Evolutionary conservation across 2,888 invertebrate species (phyloP).

Genomic region (Trichacis sp.): DNA sequence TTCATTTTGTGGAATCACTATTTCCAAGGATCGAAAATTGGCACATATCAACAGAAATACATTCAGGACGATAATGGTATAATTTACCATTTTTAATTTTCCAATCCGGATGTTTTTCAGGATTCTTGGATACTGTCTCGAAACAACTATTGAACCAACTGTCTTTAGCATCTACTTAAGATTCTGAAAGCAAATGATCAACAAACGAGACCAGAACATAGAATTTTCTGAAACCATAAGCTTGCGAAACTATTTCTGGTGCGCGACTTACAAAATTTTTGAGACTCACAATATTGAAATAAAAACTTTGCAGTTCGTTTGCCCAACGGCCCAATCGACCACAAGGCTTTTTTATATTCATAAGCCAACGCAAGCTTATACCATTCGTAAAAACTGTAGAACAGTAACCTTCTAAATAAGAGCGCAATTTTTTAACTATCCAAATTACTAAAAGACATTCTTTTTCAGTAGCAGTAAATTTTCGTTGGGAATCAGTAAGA

Average conservation of each 20-base stretch:
- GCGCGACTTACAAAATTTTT: no score
- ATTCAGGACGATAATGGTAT: background rate
- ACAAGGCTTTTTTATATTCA: no score
- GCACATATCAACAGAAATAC: slow-evolving; percentile 1
- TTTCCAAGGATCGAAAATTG: slow-evolving; percentile 14
- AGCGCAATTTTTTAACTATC: slow-evolving; percentile 28
- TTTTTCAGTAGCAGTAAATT: slow-evolving; percentile 32
- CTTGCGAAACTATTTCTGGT: no score
- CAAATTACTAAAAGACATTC: slow-evolving; percentile 42
- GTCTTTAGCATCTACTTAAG: background rate
- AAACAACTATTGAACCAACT: slow-evolving; percentile 6
- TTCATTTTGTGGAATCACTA: slow-evolving; percentile 1
- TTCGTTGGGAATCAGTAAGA: slow-evolving; percentile 19
- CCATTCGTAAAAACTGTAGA: slow-evolving; percentile 44
- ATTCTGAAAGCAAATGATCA: no score
- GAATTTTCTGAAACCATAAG: slow-evolving; percentile 5
- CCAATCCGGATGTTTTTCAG: slow-evolving; percentile 9
- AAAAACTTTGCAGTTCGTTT: slow-evolving; percentile 15
- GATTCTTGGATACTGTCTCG: slow-evolving; percentile 1
- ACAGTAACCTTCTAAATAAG: slow-evolving; percentile 38
- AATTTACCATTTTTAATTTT: background rate
- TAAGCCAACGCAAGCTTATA: slow-evolving; percentile 30
- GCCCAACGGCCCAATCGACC: slow-evolving; percentile 41
- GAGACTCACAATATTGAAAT: slow-evolving; percentile 17
- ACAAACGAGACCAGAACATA: background rate